phyloP scores from a whole-genome alignment of 2,113 vertebrate genomes.

The Coryphaenoides rupestris region DNA sequence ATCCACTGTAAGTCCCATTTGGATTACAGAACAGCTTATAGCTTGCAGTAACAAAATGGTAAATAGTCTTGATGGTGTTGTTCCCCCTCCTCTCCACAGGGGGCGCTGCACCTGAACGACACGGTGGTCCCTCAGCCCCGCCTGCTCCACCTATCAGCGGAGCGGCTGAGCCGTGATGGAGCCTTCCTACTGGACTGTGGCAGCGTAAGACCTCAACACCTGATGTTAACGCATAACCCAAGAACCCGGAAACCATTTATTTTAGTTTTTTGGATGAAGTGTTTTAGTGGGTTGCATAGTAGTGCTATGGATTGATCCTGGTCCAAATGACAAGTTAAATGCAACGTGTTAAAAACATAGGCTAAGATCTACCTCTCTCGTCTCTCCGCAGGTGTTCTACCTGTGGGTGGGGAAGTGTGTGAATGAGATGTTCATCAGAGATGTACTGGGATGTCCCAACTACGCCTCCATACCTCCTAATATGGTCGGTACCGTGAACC shows the following conservation, averaged over 20 bases:
- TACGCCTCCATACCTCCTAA: conserved; percentile 85
- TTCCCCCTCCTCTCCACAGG: conserved; percentile 65
- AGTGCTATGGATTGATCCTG: no score
- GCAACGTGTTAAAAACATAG: no score
- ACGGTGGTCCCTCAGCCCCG: conserved; percentile 86
- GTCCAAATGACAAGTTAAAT: no score
- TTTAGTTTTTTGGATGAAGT: neutral
- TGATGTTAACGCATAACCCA: no score
- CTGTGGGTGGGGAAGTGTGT: conserved; percentile 92
- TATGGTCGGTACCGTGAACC: conserved; percentile 77
- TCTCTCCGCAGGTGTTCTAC: conserved; percentile 79
- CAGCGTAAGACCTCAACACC: conserved; percentile 71
- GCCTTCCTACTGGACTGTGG: conserved; percentile 96
- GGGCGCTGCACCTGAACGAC: conserved; percentile 87
- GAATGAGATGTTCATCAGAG: conserved; percentile 83
- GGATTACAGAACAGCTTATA: no score
- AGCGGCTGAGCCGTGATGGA: conserved; percentile 87
- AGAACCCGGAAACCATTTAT: no score
- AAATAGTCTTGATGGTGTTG: neutral
- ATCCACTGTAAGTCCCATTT: no score
- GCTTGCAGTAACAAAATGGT: no score
- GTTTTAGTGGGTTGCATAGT: no score
- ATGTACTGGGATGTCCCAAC: conserved; percentile 88
- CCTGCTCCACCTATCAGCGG: conserved; percentile 86
- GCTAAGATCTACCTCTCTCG: neutral